Conservation (phyloP, 2,888 invertebrate genomes). For the Polia nebulosa region DNA sequence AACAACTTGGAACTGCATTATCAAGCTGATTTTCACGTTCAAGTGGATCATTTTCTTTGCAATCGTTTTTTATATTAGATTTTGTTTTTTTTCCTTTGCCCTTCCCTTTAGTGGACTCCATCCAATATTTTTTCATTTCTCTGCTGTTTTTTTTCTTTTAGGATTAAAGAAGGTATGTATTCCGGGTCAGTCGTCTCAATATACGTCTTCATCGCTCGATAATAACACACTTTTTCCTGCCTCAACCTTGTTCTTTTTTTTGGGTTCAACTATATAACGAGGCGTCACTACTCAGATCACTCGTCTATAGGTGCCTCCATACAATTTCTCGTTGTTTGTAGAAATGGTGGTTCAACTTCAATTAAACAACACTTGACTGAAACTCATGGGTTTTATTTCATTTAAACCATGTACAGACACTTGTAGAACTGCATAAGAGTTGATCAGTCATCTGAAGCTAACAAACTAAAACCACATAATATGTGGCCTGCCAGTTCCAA, state of each 20-base stretch:
- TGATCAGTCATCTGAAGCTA: no score
- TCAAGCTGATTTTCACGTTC: slow-evolving; percentile 3
- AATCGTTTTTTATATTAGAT: not conserved
- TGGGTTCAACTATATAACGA: not conserved
- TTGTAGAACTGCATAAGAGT: no score
- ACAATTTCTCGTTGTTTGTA: no score
- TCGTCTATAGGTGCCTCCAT: no score
- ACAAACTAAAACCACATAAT: no score
- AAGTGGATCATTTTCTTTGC: not conserved
- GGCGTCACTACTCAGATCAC: no score
- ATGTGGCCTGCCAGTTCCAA: no score
- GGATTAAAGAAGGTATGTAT: not conserved
- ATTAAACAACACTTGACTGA: no score
- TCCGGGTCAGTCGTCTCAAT: not conserved
- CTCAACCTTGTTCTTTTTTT: slow-evolving; percentile 4
- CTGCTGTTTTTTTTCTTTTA: not conserved
- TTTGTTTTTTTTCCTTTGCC: slow-evolving; percentile 10
- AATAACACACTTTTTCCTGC: slow-evolving; percentile 6
- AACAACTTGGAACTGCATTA: not conserved
- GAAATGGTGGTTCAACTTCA: no score
- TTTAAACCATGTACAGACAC: no score
- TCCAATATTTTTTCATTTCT: not conserved
- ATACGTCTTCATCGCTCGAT: slow-evolving; percentile 4
- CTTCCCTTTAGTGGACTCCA: not conserved
- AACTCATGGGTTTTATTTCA: no score